Conservation (phyloP, 2,113 vertebrate species). For the Rhinolophus sinicus region DNA sequence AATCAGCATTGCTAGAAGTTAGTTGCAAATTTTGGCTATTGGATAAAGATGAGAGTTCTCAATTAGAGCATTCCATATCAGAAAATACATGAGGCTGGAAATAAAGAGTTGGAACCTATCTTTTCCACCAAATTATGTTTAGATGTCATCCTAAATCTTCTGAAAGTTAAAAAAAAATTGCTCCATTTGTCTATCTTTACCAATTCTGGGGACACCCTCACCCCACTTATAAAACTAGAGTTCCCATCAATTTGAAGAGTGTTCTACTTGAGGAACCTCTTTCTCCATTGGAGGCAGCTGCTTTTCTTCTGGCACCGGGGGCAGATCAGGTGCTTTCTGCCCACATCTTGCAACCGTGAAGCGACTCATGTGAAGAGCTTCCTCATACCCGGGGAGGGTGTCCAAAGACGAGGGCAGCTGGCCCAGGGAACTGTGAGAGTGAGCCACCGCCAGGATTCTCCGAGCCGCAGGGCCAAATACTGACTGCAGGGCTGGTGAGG, state of each 20-base stretch:
- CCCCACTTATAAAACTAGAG: background rate
- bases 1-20: background rate
- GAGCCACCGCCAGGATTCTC: conserved; percentile 85
- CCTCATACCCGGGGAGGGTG: conserved; percentile 86
- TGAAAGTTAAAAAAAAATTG: background rate
- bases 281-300: background rate
- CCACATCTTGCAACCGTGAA: conserved; percentile 83
- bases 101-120: background rate
- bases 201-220: background rate
- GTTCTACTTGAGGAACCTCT: background rate
- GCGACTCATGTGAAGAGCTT: conserved; percentile 86
- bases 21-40: background rate
- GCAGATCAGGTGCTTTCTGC: conserved; percentile 81
- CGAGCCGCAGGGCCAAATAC: conserved; percentile 86
- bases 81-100: background rate
- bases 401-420: conserved; percentile 63
- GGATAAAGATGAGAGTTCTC: background rate
- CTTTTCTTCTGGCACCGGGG: conserved; percentile 82
- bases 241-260: background rate
- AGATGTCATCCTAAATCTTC: background rate
- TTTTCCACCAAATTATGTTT: background rate
- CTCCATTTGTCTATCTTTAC: background rate
- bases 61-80: background rate
- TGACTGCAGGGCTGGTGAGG: conserved; percentile 85
- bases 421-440: conserved; percentile 72